Base-by-base conservation (phyloP, 2,888 invertebrate genomes). In the Chydorus sphaericus region DNA sequence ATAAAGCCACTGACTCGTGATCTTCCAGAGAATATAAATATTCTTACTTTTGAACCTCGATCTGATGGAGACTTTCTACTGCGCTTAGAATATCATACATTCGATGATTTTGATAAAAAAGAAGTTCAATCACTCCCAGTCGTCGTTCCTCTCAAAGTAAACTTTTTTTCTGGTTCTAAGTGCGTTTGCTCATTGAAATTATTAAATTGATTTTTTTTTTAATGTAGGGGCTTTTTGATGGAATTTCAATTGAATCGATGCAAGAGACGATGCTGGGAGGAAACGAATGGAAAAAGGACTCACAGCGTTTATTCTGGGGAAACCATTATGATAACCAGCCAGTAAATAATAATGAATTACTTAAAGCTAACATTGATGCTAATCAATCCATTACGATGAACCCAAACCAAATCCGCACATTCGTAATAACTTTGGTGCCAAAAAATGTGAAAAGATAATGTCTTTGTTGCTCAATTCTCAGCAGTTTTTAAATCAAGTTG, bases 11-110 rank as follows among this genome's bases (percentile, higher is more conserved):
- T 83, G 2, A 69, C 73, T 2, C 62, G 66, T 4, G 64, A 71
- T 0, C 65, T 90, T 3, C 86, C 88, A 0, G 67, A 71, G 29
- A 84, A 84, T 48, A 70, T 89, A 0, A 82, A 88, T 65, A 69
- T 91, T 49, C 68, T 91, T 11, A 87, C 87, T 0, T 65, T 89
- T 44, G 90, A 91, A 63, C 85, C 85, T 0, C 85, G 83, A 82
- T 76, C 75, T 39, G 72, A 73, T 0, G 69, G 71, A 0, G 18
- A n/a, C 10, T 63, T 85, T 11, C 69, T 91, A n/a, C 62, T 91
- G 0, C 74, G 90, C 23, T 67, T 91, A 0, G 91, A 91, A 64
- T 65, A 67, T 57, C 86, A 91, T 66, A 76, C 83, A 59, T 73
- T 83, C 48, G 82, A 83, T 61, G 39, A 16, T n/a, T 8, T 11